Evolutionary conservation across 2,113 vertebrate species (phyloP), one percentile per base, ranked within the genome.

Genomic region (Halcyon senegalensis): DNA sequence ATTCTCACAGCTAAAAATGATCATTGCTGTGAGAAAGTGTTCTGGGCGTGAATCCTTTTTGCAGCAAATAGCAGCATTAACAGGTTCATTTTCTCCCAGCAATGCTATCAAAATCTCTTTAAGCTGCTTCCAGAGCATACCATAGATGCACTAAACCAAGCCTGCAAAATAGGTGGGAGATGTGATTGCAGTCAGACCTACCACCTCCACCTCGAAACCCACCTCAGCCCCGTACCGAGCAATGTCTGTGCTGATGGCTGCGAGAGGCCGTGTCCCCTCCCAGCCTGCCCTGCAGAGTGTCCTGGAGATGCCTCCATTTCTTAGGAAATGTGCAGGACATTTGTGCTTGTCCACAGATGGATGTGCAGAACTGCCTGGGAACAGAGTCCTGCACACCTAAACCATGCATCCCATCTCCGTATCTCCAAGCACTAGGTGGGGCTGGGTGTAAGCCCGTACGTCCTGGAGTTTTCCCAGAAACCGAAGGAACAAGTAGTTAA

Each of bases 1-100:
- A 82, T 95, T 73, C 95, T 89, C 91, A 8, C 89, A 50, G 96
- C 96, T 96, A 87, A 89, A 91, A 97, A 84, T 51, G 64, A 95
- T 96, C 96, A 87, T 94, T 56, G 91, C 93, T 51, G 74, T 23
- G 69, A 94, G 89, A 89, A 97, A 97, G 93, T 7, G 89, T 96
- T 97, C 96, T 96, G 96, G 94, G 95, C 74, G 66, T 95, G 94
- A 95, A 95, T 96, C 80, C 94, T 96, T 41, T 75, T 73, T 31
- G 69, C 77, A 31, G 94, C 94, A 97, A 97, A 97, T 95, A 96
- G 91, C 96, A 39, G 94, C 41, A 96, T 97, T 97, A 96, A 78
- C 91, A 75, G 93, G 77, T 91, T 94, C 96, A 96, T 97, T 97
- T 96, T 97, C 96, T 94, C 84, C 87, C 93, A 68, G 96, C 87